Evolutionary conservation across 2,797 vertebrate species (phyloP), one percentile per base, ranked within the genome.

Genomic region (Notoglanidium macrostoma): DNA sequence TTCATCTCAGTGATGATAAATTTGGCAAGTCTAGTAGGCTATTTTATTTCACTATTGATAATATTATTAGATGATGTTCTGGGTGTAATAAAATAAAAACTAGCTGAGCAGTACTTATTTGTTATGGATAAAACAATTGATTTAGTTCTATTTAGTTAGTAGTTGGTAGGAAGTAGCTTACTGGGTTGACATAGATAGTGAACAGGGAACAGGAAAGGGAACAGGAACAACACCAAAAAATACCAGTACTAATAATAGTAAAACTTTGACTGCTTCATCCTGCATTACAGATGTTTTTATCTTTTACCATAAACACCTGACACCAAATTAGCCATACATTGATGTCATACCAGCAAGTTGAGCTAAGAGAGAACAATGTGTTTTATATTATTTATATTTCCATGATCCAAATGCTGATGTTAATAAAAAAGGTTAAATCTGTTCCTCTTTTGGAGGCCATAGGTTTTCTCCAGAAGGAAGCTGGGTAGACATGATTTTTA

Each of bases 341-440:
- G 19, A 72, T 72, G 21, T 46, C 26, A 29, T 54, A n/a, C 26
- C 73, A 29, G 73, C 23, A 51, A n/a, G 14, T 51, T 15, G 3
- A 54, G 49, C 76, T 57, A 40, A 46, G 23, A 80, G 12, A 61
- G 57, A 80, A 88, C 55, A 85, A 85, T 76, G 84, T 86, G 55
- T 26, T 61, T 32, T 55, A 32, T 57, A 76, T 85, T 87, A 86
- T 88, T 87, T 87, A 88, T 59, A 32, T 87, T 88, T 89, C 88
- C 76, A 54, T 88, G 83, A 89, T 88, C 44, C 55, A 70, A 88
- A 55, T 86, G 90, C 82, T 83, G 35, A 35, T 35, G 35, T 35
- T 35, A 35, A 49, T 88, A 78, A 90, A 87, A 35, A 84, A 72
- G 78, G 63, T 49, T n/a, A 84, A 90, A 35, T 88, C 68, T 72